phyloP scores from a whole-genome alignment of 2,113 vertebrate species.

The Tapirus terrestris region DNA sequence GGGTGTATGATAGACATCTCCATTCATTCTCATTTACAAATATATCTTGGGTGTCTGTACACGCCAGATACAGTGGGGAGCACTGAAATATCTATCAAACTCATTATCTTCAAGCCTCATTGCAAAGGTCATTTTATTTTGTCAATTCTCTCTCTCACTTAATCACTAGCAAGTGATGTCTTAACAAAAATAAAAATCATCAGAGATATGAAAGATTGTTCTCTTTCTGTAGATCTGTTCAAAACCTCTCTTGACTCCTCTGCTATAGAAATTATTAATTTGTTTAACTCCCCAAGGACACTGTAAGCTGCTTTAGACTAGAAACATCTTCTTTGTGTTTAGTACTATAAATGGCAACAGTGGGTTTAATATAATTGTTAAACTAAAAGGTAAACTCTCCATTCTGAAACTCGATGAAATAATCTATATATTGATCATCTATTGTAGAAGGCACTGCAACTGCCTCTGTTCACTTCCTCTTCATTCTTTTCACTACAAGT shows the following conservation, averaged over 20 bases:
- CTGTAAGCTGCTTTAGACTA: not conserved
- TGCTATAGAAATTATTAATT: constrained; percentile 17
- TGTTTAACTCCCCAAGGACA: not conserved
- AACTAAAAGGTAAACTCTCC: not conserved
- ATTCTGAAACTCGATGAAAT: not conserved
- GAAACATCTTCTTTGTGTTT: not conserved
- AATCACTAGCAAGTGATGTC: not conserved
- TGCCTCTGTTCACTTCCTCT: not conserved
- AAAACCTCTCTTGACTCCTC: not conserved
- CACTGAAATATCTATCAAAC: not conserved
- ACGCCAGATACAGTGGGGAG: not conserved
- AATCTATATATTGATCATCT: not conserved
- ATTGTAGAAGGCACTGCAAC: not conserved
- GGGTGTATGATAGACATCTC: not conserved
- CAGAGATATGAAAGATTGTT: not conserved
- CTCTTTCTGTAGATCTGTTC: not conserved
- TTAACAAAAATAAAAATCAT: not conserved
- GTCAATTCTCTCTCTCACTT: not conserved
- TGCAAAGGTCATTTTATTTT: not conserved
- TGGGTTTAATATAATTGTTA: not conserved
- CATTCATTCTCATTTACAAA: not conserved
- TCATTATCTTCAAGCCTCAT: not conserved
- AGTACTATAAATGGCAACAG: not conserved
- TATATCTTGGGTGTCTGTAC: not conserved
- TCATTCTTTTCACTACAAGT: not conserved